Percentiles rank a stretch among this genome's conserved stretches.
Conservation (phyloP, 2,888 invertebrate genomes). For the Lysandra bellargus region DNA sequence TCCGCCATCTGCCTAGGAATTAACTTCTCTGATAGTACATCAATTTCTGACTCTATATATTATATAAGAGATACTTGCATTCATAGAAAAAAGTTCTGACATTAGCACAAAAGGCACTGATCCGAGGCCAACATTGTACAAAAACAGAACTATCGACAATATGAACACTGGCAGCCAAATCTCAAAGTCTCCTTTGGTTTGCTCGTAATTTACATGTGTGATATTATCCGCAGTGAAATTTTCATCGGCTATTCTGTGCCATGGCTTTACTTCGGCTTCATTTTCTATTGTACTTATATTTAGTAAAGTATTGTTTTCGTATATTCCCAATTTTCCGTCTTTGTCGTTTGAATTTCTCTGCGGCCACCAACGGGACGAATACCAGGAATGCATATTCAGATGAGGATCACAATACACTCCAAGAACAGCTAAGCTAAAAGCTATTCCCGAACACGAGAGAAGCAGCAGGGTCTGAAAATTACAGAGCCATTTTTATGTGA, state of each 20-base stretch:
- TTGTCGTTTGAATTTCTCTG: conserved; percentile 50
- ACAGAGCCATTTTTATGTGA: background rate
- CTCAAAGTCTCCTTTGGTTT: conserved; percentile 46
- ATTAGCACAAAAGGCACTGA: conserved; percentile 74
- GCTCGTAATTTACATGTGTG: conserved; percentile 45
- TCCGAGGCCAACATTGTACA: conserved; percentile 73
- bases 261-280: conserved; percentile 41
- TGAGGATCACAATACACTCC: conserved; percentile 72
- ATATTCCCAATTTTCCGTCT: conserved; percentile 44
- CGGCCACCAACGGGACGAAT: conserved; percentile 59
- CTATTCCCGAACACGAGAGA: conserved; percentile 71
- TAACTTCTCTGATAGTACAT: too few relatives aligned
- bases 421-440: conserved; percentile 64
- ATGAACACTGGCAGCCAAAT: conserved; percentile 66
- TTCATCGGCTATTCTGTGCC: conserved; percentile 46
- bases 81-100: conserved; percentile 67
- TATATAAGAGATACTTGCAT: conserved; percentile 57
- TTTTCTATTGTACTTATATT: conserved; percentile 38
- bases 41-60: too few relatives aligned
- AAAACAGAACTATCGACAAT: conserved; percentile 63
- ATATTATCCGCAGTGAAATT: conserved; percentile 47
- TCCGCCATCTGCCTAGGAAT: too few relatives aligned
- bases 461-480: conserved; percentile 64
- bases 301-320: conserved; percentile 45
- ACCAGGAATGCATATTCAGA: conserved; percentile 62